Evolutionary conservation across 2,888 invertebrate species (phyloP).

Genomic region (Caenorhabditis imperialis): DNA sequence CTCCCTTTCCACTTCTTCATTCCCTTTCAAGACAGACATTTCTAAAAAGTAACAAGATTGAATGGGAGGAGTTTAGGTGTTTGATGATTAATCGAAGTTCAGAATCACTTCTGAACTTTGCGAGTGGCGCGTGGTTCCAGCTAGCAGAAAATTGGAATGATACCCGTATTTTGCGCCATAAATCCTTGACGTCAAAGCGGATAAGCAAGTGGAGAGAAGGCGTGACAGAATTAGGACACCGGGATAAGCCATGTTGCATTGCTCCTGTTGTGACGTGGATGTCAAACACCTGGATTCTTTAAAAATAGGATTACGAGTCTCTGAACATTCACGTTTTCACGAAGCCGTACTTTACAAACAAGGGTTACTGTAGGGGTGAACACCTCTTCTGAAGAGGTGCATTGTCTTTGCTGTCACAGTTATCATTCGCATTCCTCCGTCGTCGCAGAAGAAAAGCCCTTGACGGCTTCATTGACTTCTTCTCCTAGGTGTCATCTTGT

Average conservation of each 20-base stretch:
- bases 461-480: slow-evolving; percentile 1
- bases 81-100: slow-evolving; percentile 4
- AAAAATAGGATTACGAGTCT: too few species aligned
- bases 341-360: too few species aligned
- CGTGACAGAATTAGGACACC: not conserved
- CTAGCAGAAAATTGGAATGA: not conserved
- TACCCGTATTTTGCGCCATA: slow-evolving; percentile 25
- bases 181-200: slow-evolving; percentile 33
- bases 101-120: not conserved
- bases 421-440: slow-evolving; percentile 3
- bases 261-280: not conserved
- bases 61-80: too few species aligned
- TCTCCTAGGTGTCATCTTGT: slow-evolving; percentile 11
- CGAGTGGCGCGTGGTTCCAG: not conserved
- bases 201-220: slow-evolving; percentile 5
- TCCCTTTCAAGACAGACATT: too few species aligned
- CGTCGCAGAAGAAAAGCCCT: not conserved
- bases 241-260: slow-evolving; percentile 17
- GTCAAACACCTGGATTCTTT: slow-evolving; percentile 7
- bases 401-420: not conserved
- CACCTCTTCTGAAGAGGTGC: not conserved
- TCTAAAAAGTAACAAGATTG: too few species aligned
- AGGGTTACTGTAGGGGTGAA: too few species aligned
- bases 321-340: too few species aligned
- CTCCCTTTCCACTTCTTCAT: too few species aligned